Base-by-base conservation (phyloP, 1,140 invertebrate genomes). In the Drosophila pallidifrons region DNA sequence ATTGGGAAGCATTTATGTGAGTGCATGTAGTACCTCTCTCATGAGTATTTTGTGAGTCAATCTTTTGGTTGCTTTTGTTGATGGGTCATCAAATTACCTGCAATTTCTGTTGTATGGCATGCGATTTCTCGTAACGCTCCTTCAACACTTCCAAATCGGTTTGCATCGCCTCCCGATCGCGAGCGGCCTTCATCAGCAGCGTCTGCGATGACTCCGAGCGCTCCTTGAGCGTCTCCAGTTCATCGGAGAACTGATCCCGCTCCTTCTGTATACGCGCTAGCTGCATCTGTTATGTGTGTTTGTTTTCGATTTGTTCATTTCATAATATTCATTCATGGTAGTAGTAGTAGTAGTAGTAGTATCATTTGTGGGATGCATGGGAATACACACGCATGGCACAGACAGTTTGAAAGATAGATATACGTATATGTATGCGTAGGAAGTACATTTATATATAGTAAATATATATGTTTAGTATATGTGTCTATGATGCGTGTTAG, bases 91-190 rank as follows among this genome's bases (percentile, higher is more conserved):
- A 52, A 87, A 89, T 93, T 91, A 96, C 96, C 89, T 96, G 95
- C 43, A 97, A 92, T 93, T 98, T 98, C 93, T 97, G 96, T 83
- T 97, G 96, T 77, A 95, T 95, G 80, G 95, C 94, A 88, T 97
- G 96, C 5, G 95, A 94, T 91, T 98, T 98, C 81, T 98, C 97
- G 94, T 97, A 96, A 91, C 97, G 94, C 75, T 98, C 97, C 91
- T 97, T 96, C 0, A 97, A 93, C 6, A 98, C 94, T 63, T 98
- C 97, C 51, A 98, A 93, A 93, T 98, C 98, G 1, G 96, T 96
- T 68, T 96, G 94, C 66, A 96, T 94, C 72, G 95, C 96, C 81
- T 98, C 97, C 79, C 96, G 95, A 72, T 98, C 98, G 47, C 97
- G 94, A 77, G 96, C 96, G n/a, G 95, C 94, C 92, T 98, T 97